phyloP scores from a whole-genome alignment of 2,888 invertebrate genomes.

The Drosophila basisetae region DNA sequence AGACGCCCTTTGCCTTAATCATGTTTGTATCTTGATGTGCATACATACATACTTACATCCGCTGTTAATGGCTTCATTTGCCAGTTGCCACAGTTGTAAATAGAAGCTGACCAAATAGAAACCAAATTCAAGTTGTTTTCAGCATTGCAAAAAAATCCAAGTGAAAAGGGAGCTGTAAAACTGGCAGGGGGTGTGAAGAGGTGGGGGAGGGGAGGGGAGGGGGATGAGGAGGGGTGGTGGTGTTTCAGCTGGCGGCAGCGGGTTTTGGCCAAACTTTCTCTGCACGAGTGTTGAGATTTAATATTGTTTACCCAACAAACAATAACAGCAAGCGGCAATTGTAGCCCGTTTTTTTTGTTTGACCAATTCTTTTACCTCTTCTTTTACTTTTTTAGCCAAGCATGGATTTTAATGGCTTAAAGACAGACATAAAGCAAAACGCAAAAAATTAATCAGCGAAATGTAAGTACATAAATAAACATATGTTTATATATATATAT shows the following conservation, averaged over 20 bases:
- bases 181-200: background rate
- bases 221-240: too few relatives aligned
- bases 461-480: conserved; percentile 26
- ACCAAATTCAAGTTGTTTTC: conserved; percentile 39
- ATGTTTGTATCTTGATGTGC: conserved; percentile 5
- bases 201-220: conserved; percentile 35
- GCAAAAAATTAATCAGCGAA: conserved; percentile 62
- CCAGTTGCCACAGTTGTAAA: conserved; percentile 50
- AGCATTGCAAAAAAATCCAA: conserved; percentile 57
- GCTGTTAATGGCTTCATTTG: conserved; percentile 71
- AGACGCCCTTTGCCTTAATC: conserved; percentile 33
- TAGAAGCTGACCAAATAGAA: conserved; percentile 36
- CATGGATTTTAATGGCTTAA: conserved; percentile 76
- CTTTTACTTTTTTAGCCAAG: conserved; percentile 15
- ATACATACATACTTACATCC: background rate
- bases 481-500: conserved; percentile 2
- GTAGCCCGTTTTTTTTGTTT: conserved; percentile 51
- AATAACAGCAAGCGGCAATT: conserved; percentile 53
- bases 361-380: conserved; percentile 35
- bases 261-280: conserved; percentile 72
- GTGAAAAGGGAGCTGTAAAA: conserved; percentile 26
- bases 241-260: too few relatives aligned
- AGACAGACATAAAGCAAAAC: conserved; percentile 48
- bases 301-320: conserved; percentile 69
- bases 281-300: conserved; percentile 79